Base-by-base conservation (phyloP, 2,797 vertebrate genomes). In the Lepus townsendii region DNA sequence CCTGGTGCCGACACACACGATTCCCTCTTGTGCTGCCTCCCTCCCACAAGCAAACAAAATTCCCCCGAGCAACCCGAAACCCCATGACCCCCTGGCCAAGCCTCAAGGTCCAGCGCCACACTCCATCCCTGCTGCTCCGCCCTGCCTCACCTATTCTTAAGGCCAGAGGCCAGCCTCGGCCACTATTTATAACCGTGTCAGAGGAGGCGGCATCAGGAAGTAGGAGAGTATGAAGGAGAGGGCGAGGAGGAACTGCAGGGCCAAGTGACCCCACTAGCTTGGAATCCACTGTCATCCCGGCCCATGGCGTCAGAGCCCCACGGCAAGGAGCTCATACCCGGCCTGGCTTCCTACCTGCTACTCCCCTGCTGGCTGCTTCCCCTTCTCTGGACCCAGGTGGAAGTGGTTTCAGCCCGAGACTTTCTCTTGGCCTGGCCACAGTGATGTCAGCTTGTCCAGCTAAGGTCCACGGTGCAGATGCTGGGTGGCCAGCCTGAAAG, bases 101-200 rank as follows among this genome's bases (percentile, higher is more conserved):
- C 27, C 66, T 63, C 42, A n/a, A 57, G 71, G 79, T 19, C 71
- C 35, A 47, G 78, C 63, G 9, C 83, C n/a, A 82, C 66, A 57
- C 95, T 66, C 72, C 2, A 27, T 32, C 50, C 95, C 88, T 88
- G 47, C 38, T 8, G 6, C 79, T 78, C 82, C 19, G 26, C 86
- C 69, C 90, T 35, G 62, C 86, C 87, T 78, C 95, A 96, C 96
- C 95, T 95, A 93, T 16, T 50, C 80, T 50, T n/a, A 83, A 24
- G 63, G 83, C 42, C 72, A 38, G n/a, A 68, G 95, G 94, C 96
- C 96, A 79, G 85, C 86, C 95, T 85, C 10, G 0, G 65, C 0
- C 66, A 88, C 76, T 98, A 98, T 98, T 98, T 98, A 98, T 97
- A 98, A 97, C 92, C 14, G 3, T 93, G 93, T 95, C 95, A 97